These are phyloP conservation scores for Girardia tigrina DNA, from an alignment of 2,888 invertebrate species.

Conservation along the genomic window DNA sequence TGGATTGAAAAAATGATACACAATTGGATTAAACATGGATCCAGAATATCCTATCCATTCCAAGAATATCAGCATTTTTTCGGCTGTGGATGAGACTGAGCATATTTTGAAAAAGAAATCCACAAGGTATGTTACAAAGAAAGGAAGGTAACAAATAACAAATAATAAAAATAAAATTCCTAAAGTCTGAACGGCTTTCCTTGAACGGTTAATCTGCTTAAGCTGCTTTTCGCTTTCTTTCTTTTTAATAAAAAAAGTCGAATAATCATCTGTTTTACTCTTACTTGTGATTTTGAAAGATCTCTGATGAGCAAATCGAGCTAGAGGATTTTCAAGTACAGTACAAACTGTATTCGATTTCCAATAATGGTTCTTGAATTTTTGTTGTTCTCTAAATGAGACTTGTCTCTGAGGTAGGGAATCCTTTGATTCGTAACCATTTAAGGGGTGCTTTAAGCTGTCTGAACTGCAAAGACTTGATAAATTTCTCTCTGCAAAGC, in stretches of 20 bases:
- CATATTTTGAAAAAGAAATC: conserved; percentile 34
- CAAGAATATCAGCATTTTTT: conserved; percentile 15
- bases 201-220: not conserved
- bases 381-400: conserved; percentile 10
- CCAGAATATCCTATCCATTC: conserved; percentile 39
- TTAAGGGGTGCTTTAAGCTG: not conserved
- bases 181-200: conserved; percentile 40
- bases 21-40: conserved; percentile 40
- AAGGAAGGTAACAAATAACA: conserved; percentile 40
- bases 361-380: not conserved
- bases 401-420: not conserved
- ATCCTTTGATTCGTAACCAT: not conserved
- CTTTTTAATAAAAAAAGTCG: not conserved
- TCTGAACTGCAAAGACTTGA: not conserved
- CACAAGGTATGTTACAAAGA: conserved; percentile 39
- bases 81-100: conserved; percentile 16
- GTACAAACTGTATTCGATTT: conserved; percentile 11
- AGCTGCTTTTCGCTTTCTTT: not conserved
- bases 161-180: conserved; percentile 40
- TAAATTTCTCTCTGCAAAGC: not conserved
- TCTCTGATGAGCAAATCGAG: not conserved
- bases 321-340: not conserved
- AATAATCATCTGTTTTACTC: not conserved
- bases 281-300: not conserved
- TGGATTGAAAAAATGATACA: conserved; percentile 41